These are phyloP conservation scores for Myrmophylax atrothorax DNA, from an alignment of 2,113 vertebrate species.

Conservation along the genomic window DNA sequence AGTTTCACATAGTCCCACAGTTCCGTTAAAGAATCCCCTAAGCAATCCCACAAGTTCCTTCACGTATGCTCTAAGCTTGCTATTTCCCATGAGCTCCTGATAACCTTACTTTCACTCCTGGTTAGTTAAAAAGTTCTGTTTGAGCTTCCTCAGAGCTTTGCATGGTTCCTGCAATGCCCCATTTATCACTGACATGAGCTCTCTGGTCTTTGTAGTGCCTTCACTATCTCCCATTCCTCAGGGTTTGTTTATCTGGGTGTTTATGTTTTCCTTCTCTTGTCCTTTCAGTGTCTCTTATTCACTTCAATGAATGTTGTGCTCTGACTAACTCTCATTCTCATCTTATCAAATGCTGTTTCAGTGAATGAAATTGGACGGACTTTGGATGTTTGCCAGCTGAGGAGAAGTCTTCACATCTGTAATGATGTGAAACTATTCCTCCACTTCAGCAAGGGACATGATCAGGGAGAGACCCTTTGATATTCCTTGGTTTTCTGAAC, in stretches of 20 bases:
- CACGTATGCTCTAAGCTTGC: neutral
- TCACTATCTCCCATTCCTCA: neutral
- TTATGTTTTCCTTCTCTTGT: neutral
- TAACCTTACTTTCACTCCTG: neutral
- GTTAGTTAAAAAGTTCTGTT: neutral
- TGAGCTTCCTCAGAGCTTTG: neutral
- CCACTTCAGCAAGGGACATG: neutral
- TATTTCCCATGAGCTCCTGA: neutral
- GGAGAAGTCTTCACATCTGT: neutral
- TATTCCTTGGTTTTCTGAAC: neutral
- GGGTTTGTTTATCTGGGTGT: neutral
- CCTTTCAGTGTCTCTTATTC: neutral
- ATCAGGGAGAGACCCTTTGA: neutral
- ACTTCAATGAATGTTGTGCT: neutral
- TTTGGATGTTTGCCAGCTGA: neutral
- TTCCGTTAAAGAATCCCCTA: neutral
- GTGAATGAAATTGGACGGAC: neutral
- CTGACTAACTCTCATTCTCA: neutral
- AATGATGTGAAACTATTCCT: neutral
- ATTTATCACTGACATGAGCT: neutral
- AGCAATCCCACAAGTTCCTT: neutral
- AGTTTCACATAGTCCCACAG: neutral
- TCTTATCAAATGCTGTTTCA: neutral
- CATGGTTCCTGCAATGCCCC: neutral
- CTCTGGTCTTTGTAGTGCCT: neutral